Evolutionary conservation across 2,113 vertebrate species (phyloP).

Genomic region (Zosterops hypoxanthus): DNA sequence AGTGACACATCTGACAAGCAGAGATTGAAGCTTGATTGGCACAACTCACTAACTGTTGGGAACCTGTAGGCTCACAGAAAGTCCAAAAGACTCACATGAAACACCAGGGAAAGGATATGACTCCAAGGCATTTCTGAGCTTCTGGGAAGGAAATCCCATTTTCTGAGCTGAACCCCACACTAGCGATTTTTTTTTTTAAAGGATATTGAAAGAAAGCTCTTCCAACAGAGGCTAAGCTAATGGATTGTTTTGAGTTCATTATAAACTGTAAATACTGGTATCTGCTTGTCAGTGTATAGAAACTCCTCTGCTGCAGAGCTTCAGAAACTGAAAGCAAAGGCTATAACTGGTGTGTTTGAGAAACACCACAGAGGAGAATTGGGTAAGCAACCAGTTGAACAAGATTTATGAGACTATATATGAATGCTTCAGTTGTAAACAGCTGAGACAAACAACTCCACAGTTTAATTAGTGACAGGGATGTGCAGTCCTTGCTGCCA

Average conservation of each 20-base stretch:
- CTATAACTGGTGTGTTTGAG: background rate
- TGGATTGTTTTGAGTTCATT: background rate
- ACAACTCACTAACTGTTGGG: background rate
- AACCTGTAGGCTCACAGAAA: background rate
- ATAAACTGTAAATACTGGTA: background rate
- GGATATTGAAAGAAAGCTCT: background rate
- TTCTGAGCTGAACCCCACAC: background rate
- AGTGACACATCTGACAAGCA: background rate
- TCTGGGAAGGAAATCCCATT: background rate
- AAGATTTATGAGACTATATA: background rate
- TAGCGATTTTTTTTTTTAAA: background rate
- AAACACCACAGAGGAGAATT: background rate
- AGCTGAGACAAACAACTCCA: background rate
- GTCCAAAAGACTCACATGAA: background rate
- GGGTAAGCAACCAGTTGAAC: background rate
- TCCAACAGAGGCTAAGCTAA: background rate
- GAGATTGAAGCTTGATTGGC: background rate
- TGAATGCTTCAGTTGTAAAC: background rate
- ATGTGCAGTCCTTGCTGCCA: background rate
- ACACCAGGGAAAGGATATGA: background rate
- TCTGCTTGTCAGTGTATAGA: background rate
- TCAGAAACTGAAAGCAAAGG: slow-evolving; percentile 15
- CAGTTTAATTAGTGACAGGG: background rate
- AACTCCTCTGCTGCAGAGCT: background rate
- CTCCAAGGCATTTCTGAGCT: background rate